phyloP scores from a whole-genome alignment of 2,113 vertebrate genomes.

The Cyrtonyx montezumae region DNA sequence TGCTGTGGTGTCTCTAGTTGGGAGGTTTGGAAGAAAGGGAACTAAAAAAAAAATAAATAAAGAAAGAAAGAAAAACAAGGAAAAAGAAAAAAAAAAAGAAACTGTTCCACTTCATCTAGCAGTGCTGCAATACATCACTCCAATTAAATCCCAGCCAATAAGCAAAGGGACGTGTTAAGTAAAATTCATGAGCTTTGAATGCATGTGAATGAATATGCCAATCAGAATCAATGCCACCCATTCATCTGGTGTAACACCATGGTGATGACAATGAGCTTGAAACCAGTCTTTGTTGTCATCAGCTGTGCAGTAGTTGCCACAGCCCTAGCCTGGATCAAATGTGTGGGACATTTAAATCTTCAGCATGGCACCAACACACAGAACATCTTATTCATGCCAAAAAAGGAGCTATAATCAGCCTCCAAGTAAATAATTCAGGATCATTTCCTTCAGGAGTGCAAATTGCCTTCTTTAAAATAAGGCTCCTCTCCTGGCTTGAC shows the following conservation, averaged over 20 bases:
- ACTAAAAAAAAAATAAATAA: background rate
- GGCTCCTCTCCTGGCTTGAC: background rate
- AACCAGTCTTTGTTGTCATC: slow-evolving; percentile 78
- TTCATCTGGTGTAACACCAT: slow-evolving; percentile 78
- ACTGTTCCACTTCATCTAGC: slow-evolving; percentile 81
- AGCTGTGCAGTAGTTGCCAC: slow-evolving; percentile 76
- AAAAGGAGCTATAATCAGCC: slow-evolving; percentile 62
- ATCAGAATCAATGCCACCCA: slow-evolving; percentile 78
- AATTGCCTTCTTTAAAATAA: slow-evolving; percentile 18
- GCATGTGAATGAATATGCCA: slow-evolving; percentile 81
- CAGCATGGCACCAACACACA: slow-evolving; percentile 73
- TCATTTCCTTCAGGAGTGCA: slow-evolving; percentile 34
- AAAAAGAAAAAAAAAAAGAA: slow-evolving; percentile 41
- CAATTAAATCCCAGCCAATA: slow-evolving; percentile 80
- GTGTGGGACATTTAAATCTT: slow-evolving; percentile 77
- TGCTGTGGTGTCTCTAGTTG: slow-evolving; percentile 59
- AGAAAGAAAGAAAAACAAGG: background rate
- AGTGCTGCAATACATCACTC: slow-evolving; percentile 78
- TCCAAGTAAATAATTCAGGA: slow-evolving; percentile 59
- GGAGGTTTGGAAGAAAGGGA: slow-evolving; percentile 65
- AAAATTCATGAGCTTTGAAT: slow-evolving; percentile 80
- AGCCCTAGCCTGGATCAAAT: slow-evolving; percentile 69
- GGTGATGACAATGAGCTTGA: slow-evolving; percentile 81
- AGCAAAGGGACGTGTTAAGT: slow-evolving; percentile 79
- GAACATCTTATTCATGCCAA: slow-evolving; percentile 76